Evolutionary conservation across 2,113 vertebrate species (phyloP).

Genomic region (Prietella phreatophila): DNA sequence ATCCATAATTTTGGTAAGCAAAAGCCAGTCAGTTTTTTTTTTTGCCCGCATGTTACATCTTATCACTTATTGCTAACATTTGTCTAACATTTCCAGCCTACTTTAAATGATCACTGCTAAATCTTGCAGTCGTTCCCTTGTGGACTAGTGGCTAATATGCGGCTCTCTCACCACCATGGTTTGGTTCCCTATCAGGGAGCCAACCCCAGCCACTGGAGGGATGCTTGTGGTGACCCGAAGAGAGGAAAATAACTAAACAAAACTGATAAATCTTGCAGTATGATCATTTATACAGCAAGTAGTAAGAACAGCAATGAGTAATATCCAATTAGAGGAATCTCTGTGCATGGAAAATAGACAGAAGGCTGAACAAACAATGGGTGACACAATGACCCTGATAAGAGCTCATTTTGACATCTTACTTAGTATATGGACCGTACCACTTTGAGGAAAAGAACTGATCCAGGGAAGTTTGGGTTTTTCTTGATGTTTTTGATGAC

Average conservation of each 20-base stretch:
- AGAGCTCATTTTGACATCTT: neutral
- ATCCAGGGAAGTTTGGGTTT: constrained; percentile 92
- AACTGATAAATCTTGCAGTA: too few relatives aligned
- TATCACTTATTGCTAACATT: neutral
- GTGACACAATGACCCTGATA: neutral
- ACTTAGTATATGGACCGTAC: constrained; percentile 64
- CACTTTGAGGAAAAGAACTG: constrained; percentile 96
- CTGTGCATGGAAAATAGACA: neutral
- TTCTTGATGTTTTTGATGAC: constrained; percentile 96
- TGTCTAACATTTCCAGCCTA: neutral
- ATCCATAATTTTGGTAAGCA: neutral
- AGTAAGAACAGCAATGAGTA: neutral
- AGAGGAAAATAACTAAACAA: too few relatives aligned
- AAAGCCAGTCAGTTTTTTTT: neutral
- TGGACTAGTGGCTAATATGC: too few relatives aligned
- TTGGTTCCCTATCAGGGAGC: too few relatives aligned
- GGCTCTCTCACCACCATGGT: too few relatives aligned
- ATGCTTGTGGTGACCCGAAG: too few relatives aligned
- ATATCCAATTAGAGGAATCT: neutral
- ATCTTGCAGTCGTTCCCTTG: too few relatives aligned
- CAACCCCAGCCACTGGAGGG: too few relatives aligned
- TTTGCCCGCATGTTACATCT: neutral
- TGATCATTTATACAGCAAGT: neutral
- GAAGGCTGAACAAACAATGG: neutral
- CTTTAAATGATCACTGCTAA: neutral